Conservation (phyloP, 2,797 vertebrate species). For the Syngnathus acus region DNA sequence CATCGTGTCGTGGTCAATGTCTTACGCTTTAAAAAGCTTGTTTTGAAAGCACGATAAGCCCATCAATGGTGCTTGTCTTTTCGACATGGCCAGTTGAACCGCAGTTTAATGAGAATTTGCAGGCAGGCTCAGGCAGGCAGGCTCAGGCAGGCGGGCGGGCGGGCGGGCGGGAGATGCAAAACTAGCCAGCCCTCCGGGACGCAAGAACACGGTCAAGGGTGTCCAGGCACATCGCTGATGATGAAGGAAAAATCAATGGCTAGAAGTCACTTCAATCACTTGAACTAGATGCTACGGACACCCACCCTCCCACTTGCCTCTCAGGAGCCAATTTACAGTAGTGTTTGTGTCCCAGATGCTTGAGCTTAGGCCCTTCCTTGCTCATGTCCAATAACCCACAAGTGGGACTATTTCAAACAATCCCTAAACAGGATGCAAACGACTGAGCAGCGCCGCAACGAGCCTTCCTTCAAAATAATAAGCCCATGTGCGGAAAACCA, state of each 20-base stretch:
- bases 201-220: conserved; percentile 35
- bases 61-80: conserved; percentile 39
- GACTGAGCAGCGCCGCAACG: neutral
- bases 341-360: conserved; percentile 25
- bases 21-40: neutral
- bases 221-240: conserved; percentile 44
- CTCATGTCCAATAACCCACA: conserved; percentile 59
- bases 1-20: neutral
- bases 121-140: conserved; percentile 24
- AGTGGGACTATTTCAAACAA: conserved; percentile 6
- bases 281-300: conserved; percentile 64
- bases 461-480: neutral
- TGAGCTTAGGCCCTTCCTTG: conserved; percentile 10
- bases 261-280: conserved; percentile 72
- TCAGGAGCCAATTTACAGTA: conserved; percentile 74
- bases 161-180: conserved; percentile 24
- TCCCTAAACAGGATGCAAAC: neutral
- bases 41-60: conserved; percentile 30
- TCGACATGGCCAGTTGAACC: conserved; percentile 35
- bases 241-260: conserved; percentile 69
- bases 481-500: neutral
- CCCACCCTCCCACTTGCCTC: conserved; percentile 46
- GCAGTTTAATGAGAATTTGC: conserved; percentile 62
- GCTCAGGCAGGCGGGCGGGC: conserved; percentile 24
- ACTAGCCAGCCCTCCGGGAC: conserved; percentile 45